phyloP scores from a whole-genome alignment of 2,888 invertebrate genomes.

The Drosophila kuntzei region DNA sequence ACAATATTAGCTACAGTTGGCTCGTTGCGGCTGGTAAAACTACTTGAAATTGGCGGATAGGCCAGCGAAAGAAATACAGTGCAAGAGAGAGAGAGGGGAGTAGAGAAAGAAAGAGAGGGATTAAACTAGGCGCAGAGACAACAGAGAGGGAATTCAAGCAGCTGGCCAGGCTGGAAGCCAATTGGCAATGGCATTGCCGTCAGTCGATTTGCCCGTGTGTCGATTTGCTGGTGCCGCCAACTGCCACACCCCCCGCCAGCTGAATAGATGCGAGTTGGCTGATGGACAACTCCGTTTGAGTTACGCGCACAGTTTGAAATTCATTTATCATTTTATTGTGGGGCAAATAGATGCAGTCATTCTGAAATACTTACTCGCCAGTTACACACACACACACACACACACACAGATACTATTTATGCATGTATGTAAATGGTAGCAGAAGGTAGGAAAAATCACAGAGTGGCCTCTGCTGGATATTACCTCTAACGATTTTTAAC shows the following conservation, averaged over 20 bases:
- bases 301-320: slow-evolving; percentile 79
- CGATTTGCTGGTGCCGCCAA: slow-evolving; percentile 20
- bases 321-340: slow-evolving; percentile 79
- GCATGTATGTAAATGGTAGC: slow-evolving; percentile 56
- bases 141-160: background rate
- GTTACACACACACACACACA: slow-evolving; percentile 19
- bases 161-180: slow-evolving; percentile 23
- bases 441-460: slow-evolving; percentile 27
- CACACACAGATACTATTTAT: too few relatives aligned
- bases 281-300: slow-evolving; percentile 64
- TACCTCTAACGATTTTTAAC: slow-evolving; percentile 58
- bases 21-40: slow-evolving; percentile 37
- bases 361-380: slow-evolving; percentile 29
- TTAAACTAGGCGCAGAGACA: slow-evolving; percentile 1
- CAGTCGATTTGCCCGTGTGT: slow-evolving; percentile 25
- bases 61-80: slow-evolving; percentile 1
- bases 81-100: background rate
- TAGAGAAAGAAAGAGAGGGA: background rate
- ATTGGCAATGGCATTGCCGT: slow-evolving; percentile 42
- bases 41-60: slow-evolving; percentile 47
- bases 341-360: slow-evolving; percentile 58
- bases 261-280: slow-evolving; percentile 21
- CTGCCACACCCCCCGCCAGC: slow-evolving; percentile 9
- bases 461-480: slow-evolving; percentile 51
- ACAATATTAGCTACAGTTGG: slow-evolving; percentile 56